Percentiles rank a stretch among this genome's conserved stretches.
phyloP scores from a whole-genome alignment of 1,140 invertebrate genomes.

The Drosophila quadrilineata region DNA sequence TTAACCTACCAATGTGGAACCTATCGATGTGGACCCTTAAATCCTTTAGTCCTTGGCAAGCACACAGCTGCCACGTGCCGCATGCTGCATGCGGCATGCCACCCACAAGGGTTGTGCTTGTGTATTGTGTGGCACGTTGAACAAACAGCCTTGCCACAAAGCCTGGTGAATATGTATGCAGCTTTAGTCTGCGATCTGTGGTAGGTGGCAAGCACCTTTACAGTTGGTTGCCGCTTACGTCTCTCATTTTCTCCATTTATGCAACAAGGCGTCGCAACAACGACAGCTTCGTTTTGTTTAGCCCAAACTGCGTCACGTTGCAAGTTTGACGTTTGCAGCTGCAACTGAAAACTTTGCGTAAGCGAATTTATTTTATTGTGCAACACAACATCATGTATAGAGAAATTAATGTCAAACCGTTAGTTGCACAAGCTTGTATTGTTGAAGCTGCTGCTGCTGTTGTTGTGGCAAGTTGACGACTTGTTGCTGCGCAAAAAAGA shows the following conservation, averaged over 20 bases:
- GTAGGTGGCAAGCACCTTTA: too few species aligned
- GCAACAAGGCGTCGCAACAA: constrained; percentile 52
- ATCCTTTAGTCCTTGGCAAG: too few species aligned
- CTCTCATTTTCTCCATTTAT: constrained; percentile 44
- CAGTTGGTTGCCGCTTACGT: constrained; percentile 51
- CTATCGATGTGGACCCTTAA: too few species aligned
- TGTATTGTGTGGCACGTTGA: too few species aligned
- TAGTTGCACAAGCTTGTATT: constrained; percentile 9
- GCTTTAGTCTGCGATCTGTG: too few species aligned
- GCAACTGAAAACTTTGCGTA: constrained; percentile 66
- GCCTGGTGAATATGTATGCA: too few species aligned
- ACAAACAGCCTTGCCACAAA: too few species aligned
- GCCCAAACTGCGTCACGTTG: constrained; percentile 73
- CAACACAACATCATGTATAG: constrained; percentile 34
- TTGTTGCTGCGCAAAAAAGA: constrained; percentile 57
- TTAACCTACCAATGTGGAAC: too few species aligned
- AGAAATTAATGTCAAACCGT: constrained; percentile 39
- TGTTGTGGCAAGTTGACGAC: constrained; percentile 15
- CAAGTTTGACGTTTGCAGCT: constrained; percentile 43
- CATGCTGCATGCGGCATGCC: too few species aligned
- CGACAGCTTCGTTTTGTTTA: constrained; percentile 56
- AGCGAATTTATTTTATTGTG: constrained; percentile 61
- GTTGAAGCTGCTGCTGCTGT: neutral
- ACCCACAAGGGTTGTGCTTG: too few species aligned
- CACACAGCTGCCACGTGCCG: too few species aligned